These are phyloP conservation scores for Tricholaema leucomelas DNA, from an alignment of 2,113 vertebrate species.

Conservation along the genomic window DNA sequence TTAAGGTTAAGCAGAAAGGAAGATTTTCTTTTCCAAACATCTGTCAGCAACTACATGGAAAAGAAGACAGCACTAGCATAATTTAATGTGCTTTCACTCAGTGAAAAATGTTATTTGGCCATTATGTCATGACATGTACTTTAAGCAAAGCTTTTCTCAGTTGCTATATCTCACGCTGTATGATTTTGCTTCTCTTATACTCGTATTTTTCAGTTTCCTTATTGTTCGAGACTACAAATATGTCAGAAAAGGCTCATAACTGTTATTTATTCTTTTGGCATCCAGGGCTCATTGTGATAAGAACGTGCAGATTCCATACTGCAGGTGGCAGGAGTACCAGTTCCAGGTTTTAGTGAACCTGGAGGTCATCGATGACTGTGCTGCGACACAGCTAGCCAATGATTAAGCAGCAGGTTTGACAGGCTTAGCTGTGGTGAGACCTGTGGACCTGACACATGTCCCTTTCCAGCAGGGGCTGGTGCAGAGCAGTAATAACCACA, in stretches of 20 bases:
- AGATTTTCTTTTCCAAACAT: slow-evolving; percentile 66
- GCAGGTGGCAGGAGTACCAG: slow-evolving; percentile 17
- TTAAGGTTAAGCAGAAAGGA: slow-evolving; percentile 71
- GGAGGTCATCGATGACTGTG: neutral
- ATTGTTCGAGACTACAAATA: slow-evolving; percentile 12
- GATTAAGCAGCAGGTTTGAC: slow-evolving; percentile 1
- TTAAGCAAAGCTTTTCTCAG: slow-evolving; percentile 64
- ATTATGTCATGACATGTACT: slow-evolving; percentile 53
- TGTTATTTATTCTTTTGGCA: slow-evolving; percentile 14
- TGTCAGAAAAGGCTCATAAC: slow-evolving; percentile 25
- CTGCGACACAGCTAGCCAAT: neutral
- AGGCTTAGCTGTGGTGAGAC: neutral
- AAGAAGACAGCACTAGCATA: slow-evolving; percentile 51
- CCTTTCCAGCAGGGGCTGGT: slow-evolving; percentile 61
- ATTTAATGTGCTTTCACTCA: slow-evolving; percentile 46
- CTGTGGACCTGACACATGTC: neutral
- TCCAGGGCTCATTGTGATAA: neutral
- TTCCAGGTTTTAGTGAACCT: neutral
- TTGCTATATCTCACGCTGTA: slow-evolving; percentile 35
- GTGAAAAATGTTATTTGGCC: slow-evolving; percentile 65
- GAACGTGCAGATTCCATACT: neutral
- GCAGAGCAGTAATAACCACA: neutral
- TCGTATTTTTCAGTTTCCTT: slow-evolving; percentile 49
- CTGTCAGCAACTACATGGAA: slow-evolving; percentile 63
- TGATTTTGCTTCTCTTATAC: slow-evolving; percentile 57